These are phyloP conservation scores for Neoitamus cyanurus DNA, from an alignment of 2,888 invertebrate species.

Conservation along the genomic window DNA sequence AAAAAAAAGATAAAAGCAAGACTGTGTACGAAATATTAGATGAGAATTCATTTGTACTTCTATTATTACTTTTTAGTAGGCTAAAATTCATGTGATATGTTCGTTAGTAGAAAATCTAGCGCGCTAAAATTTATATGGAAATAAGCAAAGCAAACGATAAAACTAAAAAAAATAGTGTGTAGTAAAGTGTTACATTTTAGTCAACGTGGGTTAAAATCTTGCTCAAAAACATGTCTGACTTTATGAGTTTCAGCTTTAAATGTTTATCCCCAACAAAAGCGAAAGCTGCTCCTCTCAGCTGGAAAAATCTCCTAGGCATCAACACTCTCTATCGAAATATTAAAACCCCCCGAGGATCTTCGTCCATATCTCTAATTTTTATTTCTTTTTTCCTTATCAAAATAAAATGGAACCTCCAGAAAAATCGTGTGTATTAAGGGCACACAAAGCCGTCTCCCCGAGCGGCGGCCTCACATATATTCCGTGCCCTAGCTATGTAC, in stretches of 20 bases:
- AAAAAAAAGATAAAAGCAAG: no score
- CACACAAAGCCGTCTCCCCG: background rate
- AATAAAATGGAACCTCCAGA: background rate
- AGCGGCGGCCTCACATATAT: background rate
- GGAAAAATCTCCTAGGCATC: background rate
- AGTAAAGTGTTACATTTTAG: background rate
- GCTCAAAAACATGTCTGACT: background rate
- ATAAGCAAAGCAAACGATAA: no score
- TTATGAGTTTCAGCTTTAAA: background rate
- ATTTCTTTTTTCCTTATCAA: constrained; percentile 14
- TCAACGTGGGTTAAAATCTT: background rate
- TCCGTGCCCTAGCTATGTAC: background rate
- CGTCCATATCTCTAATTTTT: constrained; percentile 13
- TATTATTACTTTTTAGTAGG: no score
- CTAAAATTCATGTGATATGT: no score
- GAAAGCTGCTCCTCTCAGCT: background rate
- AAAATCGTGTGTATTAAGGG: constrained; percentile 15
- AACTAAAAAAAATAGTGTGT: no score
- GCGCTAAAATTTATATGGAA: no score
- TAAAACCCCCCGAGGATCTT: constrained; percentile 7
- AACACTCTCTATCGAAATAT: constrained; percentile 26
- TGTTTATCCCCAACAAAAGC: background rate
- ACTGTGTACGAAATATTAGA: no score
- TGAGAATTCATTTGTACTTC: no score
- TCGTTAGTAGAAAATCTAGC: no score